Percentiles rank a stretch among this genome's conserved stretches.
Conservation (phyloP, 2,113 vertebrate genomes). For the Hypocryptadius cinnamomeus region DNA sequence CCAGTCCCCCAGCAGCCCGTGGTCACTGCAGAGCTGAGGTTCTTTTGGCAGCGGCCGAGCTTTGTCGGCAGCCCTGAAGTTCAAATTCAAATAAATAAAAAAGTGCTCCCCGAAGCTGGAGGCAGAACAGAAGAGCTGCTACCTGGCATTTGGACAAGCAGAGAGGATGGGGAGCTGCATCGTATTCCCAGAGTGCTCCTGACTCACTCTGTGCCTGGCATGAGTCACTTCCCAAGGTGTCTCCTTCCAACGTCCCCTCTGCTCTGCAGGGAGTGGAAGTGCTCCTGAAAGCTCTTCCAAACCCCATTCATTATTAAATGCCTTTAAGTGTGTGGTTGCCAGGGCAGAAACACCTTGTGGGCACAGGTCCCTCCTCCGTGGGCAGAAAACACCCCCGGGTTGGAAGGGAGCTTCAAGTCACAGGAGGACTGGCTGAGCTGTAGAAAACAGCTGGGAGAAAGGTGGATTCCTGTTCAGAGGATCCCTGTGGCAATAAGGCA, state of each 20-base stretch:
- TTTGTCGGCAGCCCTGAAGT: not conserved
- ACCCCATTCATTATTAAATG: not conserved
- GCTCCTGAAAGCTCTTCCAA: not conserved
- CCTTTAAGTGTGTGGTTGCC: not conserved
- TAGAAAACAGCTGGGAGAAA: not conserved
- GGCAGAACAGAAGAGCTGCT: not conserved
- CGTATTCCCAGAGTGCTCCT: not conserved
- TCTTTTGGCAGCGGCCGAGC: not conserved
- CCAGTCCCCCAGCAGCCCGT: not conserved
- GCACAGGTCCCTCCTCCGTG: not conserved
- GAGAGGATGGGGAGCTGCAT: not conserved
- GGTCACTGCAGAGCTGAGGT: not conserved
- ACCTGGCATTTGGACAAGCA: not conserved
- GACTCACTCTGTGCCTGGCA: not conserved
- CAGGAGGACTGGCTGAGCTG: not conserved
- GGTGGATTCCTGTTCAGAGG: not conserved
- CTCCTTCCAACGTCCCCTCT: not conserved
- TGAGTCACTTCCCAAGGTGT: slow-evolving; percentile 25
- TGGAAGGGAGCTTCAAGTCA: not conserved
- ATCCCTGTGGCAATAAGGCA: not conserved
- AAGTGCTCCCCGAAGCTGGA: not conserved
- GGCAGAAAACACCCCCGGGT: not conserved
- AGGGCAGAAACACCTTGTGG: not conserved
- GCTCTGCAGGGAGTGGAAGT: not conserved
- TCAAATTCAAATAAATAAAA: not conserved